Evolutionary conservation across 1,140 invertebrate species (phyloP).

Genomic region (Heliconius hewitsoni): DNA sequence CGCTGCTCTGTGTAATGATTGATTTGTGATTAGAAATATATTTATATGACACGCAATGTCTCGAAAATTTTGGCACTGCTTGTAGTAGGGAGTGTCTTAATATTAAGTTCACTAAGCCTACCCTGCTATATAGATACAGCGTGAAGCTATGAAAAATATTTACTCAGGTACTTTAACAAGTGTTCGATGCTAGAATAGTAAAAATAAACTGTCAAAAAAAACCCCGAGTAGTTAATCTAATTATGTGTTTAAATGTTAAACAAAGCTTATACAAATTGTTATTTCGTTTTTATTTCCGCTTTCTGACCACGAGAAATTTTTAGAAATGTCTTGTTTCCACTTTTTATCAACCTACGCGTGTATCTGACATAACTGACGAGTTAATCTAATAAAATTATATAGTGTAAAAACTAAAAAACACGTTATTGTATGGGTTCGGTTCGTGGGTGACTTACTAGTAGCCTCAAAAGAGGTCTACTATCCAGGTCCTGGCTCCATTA

Average conservation of each 20-base stretch:
- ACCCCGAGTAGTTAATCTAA: neutral
- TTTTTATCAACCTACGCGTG: neutral
- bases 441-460: too few species aligned
- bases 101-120: too few species aligned
- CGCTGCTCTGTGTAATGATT: neutral
- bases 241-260: neutral
- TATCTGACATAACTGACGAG: too few species aligned
- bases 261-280: conserved; percentile 1
- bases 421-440: too few species aligned
- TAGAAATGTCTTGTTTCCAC: neutral
- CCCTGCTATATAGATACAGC: too few species aligned
- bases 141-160: too few species aligned
- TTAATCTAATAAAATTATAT: too few species aligned
- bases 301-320: neutral
- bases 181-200: neutral
- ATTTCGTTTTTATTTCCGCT: conserved; percentile 1
- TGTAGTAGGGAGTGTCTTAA: too few species aligned
- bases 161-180: neutral
- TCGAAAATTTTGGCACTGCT: too few species aligned
- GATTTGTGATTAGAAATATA: neutral
- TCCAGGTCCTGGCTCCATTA: too few species aligned
- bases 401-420: too few species aligned
- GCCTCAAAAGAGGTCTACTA: too few species aligned
- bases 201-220: neutral
- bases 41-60: neutral